Percentiles rank a stretch among this genome's conserved stretches.
Evolutionary conservation across 35 echinoderm and acorn worm genomes (phyloP).

Genomic region (Stichopus chloronotus): DNA sequence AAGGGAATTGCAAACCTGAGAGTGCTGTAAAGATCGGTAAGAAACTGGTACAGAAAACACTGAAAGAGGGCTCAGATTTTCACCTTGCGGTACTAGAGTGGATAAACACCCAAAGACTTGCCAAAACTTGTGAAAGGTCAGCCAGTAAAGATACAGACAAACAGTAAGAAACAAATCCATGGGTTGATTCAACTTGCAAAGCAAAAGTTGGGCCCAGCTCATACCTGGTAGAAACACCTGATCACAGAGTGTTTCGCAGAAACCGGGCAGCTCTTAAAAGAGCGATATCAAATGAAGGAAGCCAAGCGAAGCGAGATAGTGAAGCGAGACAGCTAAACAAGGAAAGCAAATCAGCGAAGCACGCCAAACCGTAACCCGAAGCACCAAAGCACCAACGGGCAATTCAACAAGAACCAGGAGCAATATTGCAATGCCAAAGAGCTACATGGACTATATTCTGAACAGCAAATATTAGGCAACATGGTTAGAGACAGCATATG

Average conservation of each 20-base stretch:
- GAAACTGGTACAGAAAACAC: slow-evolving; percentile 67
- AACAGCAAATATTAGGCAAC: background rate
- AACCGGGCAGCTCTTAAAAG: background rate
- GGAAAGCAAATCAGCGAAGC: background rate
- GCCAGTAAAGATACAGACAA: slow-evolving; percentile 61
- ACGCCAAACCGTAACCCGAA: background rate
- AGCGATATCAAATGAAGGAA: slow-evolving; percentile 39
- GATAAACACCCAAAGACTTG: slow-evolving; percentile 47
- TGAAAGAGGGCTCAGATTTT: slow-evolving; percentile 55
- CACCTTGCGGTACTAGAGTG: slow-evolving; percentile 61
- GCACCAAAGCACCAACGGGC: background rate
- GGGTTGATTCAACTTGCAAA: slow-evolving; percentile 22
- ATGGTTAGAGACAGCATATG: background rate
- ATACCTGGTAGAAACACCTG: slow-evolving; percentile 45
- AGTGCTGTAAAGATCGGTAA: slow-evolving; percentile 68
- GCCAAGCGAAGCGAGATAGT: background rate
- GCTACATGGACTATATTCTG: background rate
- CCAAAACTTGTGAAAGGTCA: slow-evolving; percentile 70
- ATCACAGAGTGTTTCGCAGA: slow-evolving; percentile 34
- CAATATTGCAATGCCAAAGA: background rate
- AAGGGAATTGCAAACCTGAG: slow-evolving; percentile 24
- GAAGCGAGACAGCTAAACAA: slow-evolving; percentile 7
- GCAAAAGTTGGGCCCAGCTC: slow-evolving; percentile 49
- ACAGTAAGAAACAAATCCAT: slow-evolving; percentile 38
- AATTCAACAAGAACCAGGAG: background rate